A percentile compares a stretch with the other conserved stretches of the same genome.
phyloP scores from a whole-genome alignment of 1,140 invertebrate species.

The Macrostomum lignano region DNA sequence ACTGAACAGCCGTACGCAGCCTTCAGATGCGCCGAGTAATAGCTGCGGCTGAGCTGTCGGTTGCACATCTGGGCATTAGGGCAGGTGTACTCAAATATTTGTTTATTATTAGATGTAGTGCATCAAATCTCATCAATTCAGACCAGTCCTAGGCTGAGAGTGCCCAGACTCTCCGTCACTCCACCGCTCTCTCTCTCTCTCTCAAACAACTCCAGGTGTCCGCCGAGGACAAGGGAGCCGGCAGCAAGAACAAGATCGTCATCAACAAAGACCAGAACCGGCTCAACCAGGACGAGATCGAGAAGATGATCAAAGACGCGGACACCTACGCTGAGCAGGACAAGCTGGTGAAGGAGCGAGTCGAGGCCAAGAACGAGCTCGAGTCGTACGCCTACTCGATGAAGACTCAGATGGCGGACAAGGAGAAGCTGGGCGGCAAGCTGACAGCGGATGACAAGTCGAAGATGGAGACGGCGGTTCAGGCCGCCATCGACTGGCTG shows the following conservation, averaged over 20 bases:
- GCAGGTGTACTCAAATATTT: too few species aligned
- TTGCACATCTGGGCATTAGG: too few species aligned
- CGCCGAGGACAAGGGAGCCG: constrained; percentile 76
- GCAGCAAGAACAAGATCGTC: constrained; percentile 85
- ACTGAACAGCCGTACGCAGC: too few species aligned
- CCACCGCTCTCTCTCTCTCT: too few species aligned
- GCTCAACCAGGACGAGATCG: constrained; percentile 8
- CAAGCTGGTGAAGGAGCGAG: constrained; percentile 44
- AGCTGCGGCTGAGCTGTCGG: too few species aligned
- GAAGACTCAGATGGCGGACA: constrained; percentile 84
- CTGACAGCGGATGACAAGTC: constrained; percentile 55
- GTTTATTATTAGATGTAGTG: too few species aligned
- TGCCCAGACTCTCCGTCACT: too few species aligned
- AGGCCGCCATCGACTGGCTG: constrained; percentile 57
- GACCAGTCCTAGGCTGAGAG: too few species aligned
- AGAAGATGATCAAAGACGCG: constrained; percentile 7
- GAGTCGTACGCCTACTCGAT: constrained; percentile 90
- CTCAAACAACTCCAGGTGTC: too few species aligned
- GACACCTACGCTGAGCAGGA: constrained; percentile 6
- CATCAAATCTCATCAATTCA: too few species aligned
- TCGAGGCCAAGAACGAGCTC: constrained; percentile 56
- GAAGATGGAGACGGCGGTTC: not conserved
- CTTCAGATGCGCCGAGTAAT: too few species aligned
- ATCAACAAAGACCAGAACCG: constrained; percentile 95
- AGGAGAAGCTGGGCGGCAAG: constrained; percentile 85